Evolutionary conservation across 2,797 vertebrate genomes (phyloP), one percentile per base, ranked within the genome.

Genomic region (Borostomias antarcticus): DNA sequence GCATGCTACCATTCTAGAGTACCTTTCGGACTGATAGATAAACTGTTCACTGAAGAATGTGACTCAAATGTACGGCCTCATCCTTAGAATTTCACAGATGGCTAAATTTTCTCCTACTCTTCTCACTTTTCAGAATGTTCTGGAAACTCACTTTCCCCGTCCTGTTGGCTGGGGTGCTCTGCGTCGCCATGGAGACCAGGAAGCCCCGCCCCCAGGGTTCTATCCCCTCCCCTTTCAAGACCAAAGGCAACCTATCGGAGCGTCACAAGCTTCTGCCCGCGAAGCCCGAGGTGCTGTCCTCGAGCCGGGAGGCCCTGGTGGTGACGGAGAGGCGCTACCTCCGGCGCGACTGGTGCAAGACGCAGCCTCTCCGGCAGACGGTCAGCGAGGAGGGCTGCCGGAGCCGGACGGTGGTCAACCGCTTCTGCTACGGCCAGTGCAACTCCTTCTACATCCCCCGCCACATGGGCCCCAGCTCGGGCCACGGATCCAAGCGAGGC

Each of bases 401-500:
- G 68, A 98, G 96, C 83, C 96, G 94, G 75, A 98, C 96, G 10
- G 86, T 99, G 70, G 94, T 98, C 90, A 99, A 99, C 85, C 95
- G 96, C 66, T 99, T 99, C 82, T 99, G 98, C 91, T 99, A 99
- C 0, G 98, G 98, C 84, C 98, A 99, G 85, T 99, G 98, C 81
- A 99, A 99, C 89, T 99, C 97, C 69, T 99, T 99, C 92, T 99
- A 98, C 84, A 99, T 99, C 72, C 98, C 98, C 0, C 93, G 96
- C n/a, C 96, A 98, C 7, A 92, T 95, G 82, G 88, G 80, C 51
- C 88, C 86, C 59, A 84, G 78, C 73, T 81, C 77, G 1, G 74
- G 72, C 59, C 84, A 76, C 59, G 80, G 77, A 62, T 85, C 79
- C 64, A 88, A 50, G 26, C 84, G 79, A 25, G 71, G 73, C 17